Evolutionary conservation across 1,140 invertebrate genomes (phyloP).

Genomic region (Aphelinus certus): DNA sequence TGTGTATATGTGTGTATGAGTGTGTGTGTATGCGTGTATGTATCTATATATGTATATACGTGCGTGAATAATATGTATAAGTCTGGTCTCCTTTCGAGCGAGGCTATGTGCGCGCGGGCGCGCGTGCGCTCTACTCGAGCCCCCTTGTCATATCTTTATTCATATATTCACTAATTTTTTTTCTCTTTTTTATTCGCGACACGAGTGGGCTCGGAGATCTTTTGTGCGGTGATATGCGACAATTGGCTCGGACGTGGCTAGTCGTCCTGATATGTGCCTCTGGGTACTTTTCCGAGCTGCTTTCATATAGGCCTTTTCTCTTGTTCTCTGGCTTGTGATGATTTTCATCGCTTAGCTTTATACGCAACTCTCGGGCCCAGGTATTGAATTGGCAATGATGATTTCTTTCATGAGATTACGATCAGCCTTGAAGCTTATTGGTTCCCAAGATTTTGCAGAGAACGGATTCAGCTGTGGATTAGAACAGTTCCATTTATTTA

Average conservation of each 20-base stretch:
- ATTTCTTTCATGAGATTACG: conserved; percentile 66
- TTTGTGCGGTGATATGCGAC: neutral
- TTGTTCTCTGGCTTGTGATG: conserved; percentile 36
- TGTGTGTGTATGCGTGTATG: no score
- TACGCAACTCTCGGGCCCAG: conserved; percentile 80
- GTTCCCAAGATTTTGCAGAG: conserved; percentile 64
- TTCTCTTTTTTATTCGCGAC: conserved; percentile 33
- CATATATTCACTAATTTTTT: conserved; percentile 42
- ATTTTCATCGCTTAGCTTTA: conserved; percentile 58
- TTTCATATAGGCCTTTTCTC: conserved; percentile 42
- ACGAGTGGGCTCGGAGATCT: conserved; percentile 13
- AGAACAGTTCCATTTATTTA: neutral
- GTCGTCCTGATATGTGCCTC: conserved; percentile 33
- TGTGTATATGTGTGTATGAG: no score
- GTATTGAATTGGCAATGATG: conserved; percentile 78
- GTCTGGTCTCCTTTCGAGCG: conserved; percentile 11
- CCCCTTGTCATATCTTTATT: conserved; percentile 13
- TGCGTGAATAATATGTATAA: conserved; percentile 2
- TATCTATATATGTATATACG: neutral
- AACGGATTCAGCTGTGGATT: conserved; percentile 61
- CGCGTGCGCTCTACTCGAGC: neutral
- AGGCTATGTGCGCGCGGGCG: conserved; percentile 1
- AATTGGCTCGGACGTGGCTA: neutral
- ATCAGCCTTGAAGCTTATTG: conserved; percentile 63
- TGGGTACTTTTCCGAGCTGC: conserved; percentile 37